These are phyloP conservation scores for Harpalus rubripes DNA, from an alignment of 2,888 invertebrate genomes.

Conservation along the genomic window DNA sequence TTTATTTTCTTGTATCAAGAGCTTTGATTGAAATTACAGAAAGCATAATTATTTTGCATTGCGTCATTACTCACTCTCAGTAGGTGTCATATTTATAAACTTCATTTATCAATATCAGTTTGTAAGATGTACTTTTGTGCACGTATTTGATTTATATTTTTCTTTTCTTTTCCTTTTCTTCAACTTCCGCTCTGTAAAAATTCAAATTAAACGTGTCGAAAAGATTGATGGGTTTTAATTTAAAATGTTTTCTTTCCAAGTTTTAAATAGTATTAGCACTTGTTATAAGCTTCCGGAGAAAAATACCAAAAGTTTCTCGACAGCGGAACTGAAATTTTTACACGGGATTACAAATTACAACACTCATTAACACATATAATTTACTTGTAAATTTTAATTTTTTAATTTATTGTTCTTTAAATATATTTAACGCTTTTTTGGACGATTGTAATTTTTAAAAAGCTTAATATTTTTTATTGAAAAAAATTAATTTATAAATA, in stretches of 20 bases:
- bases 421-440: too few relatives aligned
- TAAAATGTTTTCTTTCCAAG: constrained; percentile 53
- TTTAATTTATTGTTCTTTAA: too few relatives aligned
- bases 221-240: constrained; percentile 59
- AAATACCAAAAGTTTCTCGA: neutral
- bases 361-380: too few relatives aligned
- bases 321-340: too few relatives aligned
- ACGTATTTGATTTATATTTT: constrained; percentile 61
- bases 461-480: too few relatives aligned
- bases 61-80: constrained; percentile 23
- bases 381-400: too few relatives aligned
- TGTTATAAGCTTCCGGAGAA: constrained; percentile 21
- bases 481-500: too few relatives aligned
- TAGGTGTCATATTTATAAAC: constrained; percentile 46
- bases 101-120: constrained; percentile 59
- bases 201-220: constrained; percentile 59
- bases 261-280: constrained; percentile 57
- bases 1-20: too few relatives aligned
- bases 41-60: constrained; percentile 43
- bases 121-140: constrained; percentile 34
- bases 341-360: too few relatives aligned
- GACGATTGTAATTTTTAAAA: too few relatives aligned
- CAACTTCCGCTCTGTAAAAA: constrained; percentile 45
- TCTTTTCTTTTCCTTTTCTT: constrained; percentile 49
- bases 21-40: neutral